phyloP scores from a whole-genome alignment of 2,888 invertebrate species.

The Gnatocerus cornutus region DNA sequence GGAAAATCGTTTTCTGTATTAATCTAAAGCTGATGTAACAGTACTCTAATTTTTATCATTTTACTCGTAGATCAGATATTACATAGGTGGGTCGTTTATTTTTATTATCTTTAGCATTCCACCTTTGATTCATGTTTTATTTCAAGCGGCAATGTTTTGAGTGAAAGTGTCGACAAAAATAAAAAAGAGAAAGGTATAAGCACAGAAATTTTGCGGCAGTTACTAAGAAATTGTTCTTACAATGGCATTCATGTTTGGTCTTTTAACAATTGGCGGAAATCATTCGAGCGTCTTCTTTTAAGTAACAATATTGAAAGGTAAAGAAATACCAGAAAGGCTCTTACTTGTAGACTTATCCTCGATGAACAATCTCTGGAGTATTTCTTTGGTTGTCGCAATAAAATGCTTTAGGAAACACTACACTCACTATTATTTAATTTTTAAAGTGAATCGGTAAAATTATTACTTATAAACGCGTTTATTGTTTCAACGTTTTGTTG shows the following conservation, averaged over 20 bases:
- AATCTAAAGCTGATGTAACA: constrained; percentile 17
- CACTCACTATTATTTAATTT: constrained; percentile 4
- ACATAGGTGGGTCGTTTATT: background rate
- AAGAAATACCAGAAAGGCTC: background rate
- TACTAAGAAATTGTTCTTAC: background rate
- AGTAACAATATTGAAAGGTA: background rate
- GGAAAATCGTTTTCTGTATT: background rate
- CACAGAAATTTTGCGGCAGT: constrained; percentile 14
- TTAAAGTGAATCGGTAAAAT: background rate
- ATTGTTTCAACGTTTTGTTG: background rate
- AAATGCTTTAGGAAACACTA: constrained; percentile 3
- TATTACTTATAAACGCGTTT: background rate
- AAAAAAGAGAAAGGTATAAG: constrained; percentile 27
- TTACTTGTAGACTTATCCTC: constrained; percentile 13
- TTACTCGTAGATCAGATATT: no score
- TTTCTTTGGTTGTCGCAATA: background rate
- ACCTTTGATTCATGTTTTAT: constrained; percentile 7
- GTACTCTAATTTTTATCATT: constrained; percentile 13
- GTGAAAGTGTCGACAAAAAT: constrained; percentile 38
- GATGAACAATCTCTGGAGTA: constrained; percentile 9
- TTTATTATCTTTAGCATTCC: background rate
- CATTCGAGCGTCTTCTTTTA: no score
- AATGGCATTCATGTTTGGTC: background rate
- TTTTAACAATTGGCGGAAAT: no score
- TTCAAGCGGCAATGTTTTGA: constrained; percentile 13